These are phyloP conservation scores for Orthosia incerta DNA, from an alignment of 2,888 invertebrate genomes.

Conservation along the genomic window DNA sequence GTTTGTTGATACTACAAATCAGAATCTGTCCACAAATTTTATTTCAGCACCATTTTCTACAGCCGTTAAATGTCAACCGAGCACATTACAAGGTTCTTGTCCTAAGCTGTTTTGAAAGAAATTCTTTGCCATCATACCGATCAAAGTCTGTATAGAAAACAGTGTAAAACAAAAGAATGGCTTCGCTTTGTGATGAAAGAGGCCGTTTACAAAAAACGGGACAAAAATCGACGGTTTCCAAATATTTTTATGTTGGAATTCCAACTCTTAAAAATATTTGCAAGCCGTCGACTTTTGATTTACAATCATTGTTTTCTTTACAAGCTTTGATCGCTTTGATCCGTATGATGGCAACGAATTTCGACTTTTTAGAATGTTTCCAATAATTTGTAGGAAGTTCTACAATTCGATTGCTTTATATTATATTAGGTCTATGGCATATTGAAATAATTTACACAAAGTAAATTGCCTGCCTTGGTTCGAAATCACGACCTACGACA, in stretches of 20 bases:
- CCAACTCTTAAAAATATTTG: too few relatives aligned
- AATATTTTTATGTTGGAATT: constrained; percentile 12
- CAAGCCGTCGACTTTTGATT: too few relatives aligned
- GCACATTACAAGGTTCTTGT: constrained; percentile 4
- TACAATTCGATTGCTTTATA: not conserved
- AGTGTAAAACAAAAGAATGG: constrained; percentile 33
- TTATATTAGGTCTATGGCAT: too few relatives aligned
- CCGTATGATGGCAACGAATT: too few relatives aligned
- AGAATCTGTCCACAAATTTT: not conserved
- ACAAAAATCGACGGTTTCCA: not conserved
- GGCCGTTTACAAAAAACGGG: constrained; percentile 1
- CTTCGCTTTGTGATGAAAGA: not conserved
- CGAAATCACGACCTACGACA: too few relatives aligned
- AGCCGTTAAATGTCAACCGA: constrained; percentile 10
- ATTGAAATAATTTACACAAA: too few relatives aligned
- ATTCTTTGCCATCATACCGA: constrained; percentile 10
- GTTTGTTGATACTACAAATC: too few relatives aligned
- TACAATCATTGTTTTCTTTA: too few relatives aligned
- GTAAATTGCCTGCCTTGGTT: too few relatives aligned
- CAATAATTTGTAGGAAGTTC: not conserved
- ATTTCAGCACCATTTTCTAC: too few relatives aligned
- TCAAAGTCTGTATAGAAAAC: constrained; percentile 27
- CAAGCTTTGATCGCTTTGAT: too few relatives aligned
- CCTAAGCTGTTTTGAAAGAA: not conserved
- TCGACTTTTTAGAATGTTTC: too few relatives aligned